Base-by-base conservation (phyloP, 2,797 vertebrate species). In the Macropodus opercularis region DNA sequence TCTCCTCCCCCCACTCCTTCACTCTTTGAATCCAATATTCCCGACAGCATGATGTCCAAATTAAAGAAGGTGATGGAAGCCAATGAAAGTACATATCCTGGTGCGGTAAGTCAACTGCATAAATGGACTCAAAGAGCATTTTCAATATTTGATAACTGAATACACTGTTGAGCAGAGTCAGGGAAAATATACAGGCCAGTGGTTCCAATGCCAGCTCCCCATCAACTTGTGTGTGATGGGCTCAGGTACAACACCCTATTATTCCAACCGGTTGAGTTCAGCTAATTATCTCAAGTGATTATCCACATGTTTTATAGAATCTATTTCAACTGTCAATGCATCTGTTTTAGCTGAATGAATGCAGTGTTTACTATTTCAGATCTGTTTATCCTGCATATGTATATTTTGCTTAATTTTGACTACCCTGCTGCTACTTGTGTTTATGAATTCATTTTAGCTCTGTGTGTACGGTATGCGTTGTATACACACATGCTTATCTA, bases 31-130 rank as follows among this genome's bases (percentile, higher is more conserved):
- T 77, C 72, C 63, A 72, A 87, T 76, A 63, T 77, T 61, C 61
- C 35, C 73, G 79, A 75, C 80, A 77, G 84, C 73, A n/a, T 78
- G 85, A 74, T 74, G 75, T 83, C 80, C 80, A 80, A 79, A 85
- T 86, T 80, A 77, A 72, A 83, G 63, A 57, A 69, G 58, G 49
- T 40, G 67, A 79, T 74, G 55, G 75, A 62, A 69, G 69, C 58
- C 48, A 54, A 69, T 72, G 34, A 70, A 77, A 67, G 61, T 41
- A 52, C 56, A 66, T 3, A 52, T 40, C 43, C 55, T 12, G 35
- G 44, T 18, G 64, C 53, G 43, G 63, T 67, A 63, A 75, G 61
- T 74, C 65, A 69, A 64, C 59, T 63, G 57, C 56, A 41, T 67
- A 74, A 82, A 82, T 63, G 61, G 58, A 47, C 65, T 73, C 46